A percentile compares a stretch with the other conserved stretches of the same genome.
Conservation (phyloP, 2,113 vertebrate genomes). For the Oryzias woworae region DNA sequence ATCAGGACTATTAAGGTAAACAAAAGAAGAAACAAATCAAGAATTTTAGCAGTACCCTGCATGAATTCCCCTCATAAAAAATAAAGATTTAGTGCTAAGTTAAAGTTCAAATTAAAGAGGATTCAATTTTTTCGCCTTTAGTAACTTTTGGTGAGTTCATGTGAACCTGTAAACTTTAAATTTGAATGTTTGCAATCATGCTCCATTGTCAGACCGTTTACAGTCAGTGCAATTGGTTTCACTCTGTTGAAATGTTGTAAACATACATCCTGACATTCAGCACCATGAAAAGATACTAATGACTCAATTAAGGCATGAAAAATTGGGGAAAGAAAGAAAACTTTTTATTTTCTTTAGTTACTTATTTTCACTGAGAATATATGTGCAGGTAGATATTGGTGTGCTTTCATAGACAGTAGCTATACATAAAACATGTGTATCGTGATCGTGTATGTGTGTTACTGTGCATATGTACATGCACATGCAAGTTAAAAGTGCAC, state of each 20-base stretch:
- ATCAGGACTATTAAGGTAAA: background rate
- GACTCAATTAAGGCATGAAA: slow-evolving; percentile 71
- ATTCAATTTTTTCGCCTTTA: slow-evolving; percentile 29
- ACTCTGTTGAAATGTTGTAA: slow-evolving; percentile 58
- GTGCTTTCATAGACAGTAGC: slow-evolving; percentile 70
- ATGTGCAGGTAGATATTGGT: slow-evolving; percentile 70
- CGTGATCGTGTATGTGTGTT: slow-evolving; percentile 14
- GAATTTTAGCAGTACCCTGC: slow-evolving; percentile 28
- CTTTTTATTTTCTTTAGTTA: slow-evolving; percentile 25
- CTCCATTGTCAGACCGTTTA: slow-evolving; percentile 10
- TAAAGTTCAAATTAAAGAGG: slow-evolving; percentile 20
- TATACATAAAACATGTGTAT: slow-evolving; percentile 48
- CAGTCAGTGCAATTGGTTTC: slow-evolving; percentile 42
- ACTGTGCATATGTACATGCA: slow-evolving; percentile 60
- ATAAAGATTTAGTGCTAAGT: slow-evolving; percentile 29
- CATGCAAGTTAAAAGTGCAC: slow-evolving; percentile 61
- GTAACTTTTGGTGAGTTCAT: slow-evolving; percentile 42
- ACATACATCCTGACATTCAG: slow-evolving; percentile 71
- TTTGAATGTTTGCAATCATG: slow-evolving; percentile 53
- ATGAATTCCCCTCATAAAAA: slow-evolving; percentile 19
- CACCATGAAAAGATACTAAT: slow-evolving; percentile 57
- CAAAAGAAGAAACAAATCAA: slow-evolving; percentile 8
- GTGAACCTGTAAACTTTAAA: slow-evolving; percentile 66
- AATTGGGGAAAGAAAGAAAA: slow-evolving; percentile 30
- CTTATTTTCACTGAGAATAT: slow-evolving; percentile 63